These are phyloP conservation scores for Hystrix cristata DNA, from an alignment of 2,113 vertebrate genomes.

Conservation along the genomic window DNA sequence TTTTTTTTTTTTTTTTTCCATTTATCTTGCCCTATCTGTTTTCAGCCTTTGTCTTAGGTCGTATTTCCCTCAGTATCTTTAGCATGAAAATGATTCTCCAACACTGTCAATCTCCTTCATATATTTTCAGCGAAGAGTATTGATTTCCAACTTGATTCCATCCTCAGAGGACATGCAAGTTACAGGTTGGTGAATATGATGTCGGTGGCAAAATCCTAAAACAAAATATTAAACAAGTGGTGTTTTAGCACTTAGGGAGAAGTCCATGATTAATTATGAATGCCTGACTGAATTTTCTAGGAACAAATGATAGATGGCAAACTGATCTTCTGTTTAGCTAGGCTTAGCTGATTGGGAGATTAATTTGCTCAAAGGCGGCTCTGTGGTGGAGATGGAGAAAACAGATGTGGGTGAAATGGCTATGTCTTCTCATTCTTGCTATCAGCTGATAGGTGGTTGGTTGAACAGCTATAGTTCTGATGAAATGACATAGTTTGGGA, in stretches of 20 bases:
- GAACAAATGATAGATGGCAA: not conserved
- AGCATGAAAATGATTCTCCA: conserved; percentile 22
- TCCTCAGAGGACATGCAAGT: conserved; percentile 1
- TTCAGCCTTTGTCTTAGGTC: conserved; percentile 12
- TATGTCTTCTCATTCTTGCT: not conserved
- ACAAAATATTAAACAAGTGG: conserved; percentile 1
- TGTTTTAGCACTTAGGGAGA: conserved; percentile 19
- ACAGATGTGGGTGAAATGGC: not conserved
- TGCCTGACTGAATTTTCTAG: conserved; percentile 15
- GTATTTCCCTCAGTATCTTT: not conserved
- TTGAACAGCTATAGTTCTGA: not conserved
- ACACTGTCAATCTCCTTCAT: not conserved
- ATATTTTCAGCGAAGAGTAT: not conserved
- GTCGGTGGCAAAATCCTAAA: conserved; percentile 17
- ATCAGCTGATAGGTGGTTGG: not conserved
- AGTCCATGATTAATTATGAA: not conserved
- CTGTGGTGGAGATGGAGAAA: not conserved
- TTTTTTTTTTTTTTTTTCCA: not conserved
- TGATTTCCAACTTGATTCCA: not conserved
- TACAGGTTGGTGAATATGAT: not conserved
- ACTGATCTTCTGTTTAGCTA: not conserved
- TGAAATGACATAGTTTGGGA: not conserved
- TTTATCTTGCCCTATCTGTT: not conserved
- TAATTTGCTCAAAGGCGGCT: not conserved
- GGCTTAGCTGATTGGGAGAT: not conserved